Percentiles rank a stretch among this genome's conserved stretches.
phyloP scores from a whole-genome alignment of 2,113 vertebrate genomes.

The Epinephelus cyanopodus region DNA sequence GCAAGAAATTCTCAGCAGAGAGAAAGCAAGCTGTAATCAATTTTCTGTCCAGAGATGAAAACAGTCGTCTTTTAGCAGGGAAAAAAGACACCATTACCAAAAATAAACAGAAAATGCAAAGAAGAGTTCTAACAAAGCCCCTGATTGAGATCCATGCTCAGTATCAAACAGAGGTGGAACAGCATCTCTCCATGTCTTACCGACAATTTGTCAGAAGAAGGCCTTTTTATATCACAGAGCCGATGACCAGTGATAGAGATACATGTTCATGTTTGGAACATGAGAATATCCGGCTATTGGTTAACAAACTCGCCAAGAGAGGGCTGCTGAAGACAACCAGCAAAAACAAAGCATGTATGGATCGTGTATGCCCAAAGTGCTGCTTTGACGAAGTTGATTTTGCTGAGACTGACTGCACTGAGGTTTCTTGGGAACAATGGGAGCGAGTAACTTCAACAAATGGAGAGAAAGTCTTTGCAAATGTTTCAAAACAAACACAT shows the following conservation, averaged over 20 bases:
- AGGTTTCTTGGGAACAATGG: background rate
- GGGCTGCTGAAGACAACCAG: background rate
- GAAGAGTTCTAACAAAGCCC: constrained; percentile 2
- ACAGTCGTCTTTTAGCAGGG: background rate
- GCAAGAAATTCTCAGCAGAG: too few relatives aligned
- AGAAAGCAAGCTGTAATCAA: too few relatives aligned
- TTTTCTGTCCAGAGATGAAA: too few relatives aligned
- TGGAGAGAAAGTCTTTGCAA: background rate
- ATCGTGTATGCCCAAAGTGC: background rate
- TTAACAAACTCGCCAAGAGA: background rate
- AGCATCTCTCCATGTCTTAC: background rate
- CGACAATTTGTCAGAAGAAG: background rate
- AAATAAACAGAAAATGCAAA: background rate
- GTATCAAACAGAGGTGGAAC: background rate
- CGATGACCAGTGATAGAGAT: background rate
- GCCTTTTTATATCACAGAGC: background rate
- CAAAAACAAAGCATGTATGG: background rate
- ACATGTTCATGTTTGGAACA: constrained; percentile 2
- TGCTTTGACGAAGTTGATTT: background rate
- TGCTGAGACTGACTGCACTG: background rate
- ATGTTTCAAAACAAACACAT: background rate
- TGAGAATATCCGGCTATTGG: background rate
- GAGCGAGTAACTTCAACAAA: background rate
- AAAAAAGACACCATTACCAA: background rate
- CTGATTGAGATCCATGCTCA: background rate